phyloP scores from a whole-genome alignment of 2,888 invertebrate genomes.

The Morpho helenor region DNA sequence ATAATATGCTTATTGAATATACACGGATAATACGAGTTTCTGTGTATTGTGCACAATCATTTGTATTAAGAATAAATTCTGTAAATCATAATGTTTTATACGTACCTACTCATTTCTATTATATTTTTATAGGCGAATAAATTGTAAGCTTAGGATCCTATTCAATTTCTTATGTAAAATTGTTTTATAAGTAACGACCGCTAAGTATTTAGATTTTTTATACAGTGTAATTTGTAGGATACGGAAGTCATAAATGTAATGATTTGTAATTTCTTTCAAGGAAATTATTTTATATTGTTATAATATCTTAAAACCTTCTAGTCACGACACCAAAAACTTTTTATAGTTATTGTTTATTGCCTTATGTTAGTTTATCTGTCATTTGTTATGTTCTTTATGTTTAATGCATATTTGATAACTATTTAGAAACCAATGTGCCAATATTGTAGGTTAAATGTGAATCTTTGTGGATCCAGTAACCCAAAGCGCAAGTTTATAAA shows the following conservation, averaged over 20 bases:
- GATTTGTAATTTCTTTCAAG: not conserved
- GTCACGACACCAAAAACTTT: no score
- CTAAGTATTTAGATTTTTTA: constrained; percentile 10
- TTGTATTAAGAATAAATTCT: constrained; percentile 21
- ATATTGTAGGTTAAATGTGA: no score
- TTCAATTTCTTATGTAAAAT: constrained; percentile 8
- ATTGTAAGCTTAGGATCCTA: constrained; percentile 19
- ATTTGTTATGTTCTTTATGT: no score
- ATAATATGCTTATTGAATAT: constrained; percentile 27
- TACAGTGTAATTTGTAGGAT: not conserved
- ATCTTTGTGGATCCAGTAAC: no score
- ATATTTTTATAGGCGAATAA: constrained; percentile 26
- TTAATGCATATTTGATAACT: no score
- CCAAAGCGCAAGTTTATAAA: no score
- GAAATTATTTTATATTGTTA: not conserved
- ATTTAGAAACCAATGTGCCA: no score
- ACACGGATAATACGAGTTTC: constrained; percentile 16
- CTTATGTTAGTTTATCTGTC: no score
- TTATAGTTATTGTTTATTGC: no score
- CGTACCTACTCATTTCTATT: constrained; percentile 21
- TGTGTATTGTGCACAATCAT: constrained; percentile 32
- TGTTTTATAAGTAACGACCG: constrained; percentile 2
- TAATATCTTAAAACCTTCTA: not conserved
- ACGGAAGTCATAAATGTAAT: not conserved
- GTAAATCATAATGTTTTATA: constrained; percentile 23